Evolutionary conservation across 2,888 invertebrate species (phyloP).

Genomic region (Opisthograptis luteolata): DNA sequence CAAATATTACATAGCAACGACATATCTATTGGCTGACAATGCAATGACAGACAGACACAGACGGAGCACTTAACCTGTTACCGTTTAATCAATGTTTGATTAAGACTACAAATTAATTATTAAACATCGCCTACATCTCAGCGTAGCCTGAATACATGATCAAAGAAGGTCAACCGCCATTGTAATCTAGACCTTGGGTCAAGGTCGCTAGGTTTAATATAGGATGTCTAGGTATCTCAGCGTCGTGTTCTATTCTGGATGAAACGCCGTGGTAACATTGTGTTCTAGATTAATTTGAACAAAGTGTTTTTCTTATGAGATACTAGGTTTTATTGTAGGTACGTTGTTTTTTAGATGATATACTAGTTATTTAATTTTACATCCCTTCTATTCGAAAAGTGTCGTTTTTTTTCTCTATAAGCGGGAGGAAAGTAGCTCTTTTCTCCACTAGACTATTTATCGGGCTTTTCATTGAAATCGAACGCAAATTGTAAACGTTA

Average conservation of each 20-base stretch:
- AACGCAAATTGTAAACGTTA: too few species aligned
- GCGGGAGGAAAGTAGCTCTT: too few species aligned
- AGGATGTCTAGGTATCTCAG: conserved; percentile 15
- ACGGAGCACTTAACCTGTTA: conserved; percentile 13
- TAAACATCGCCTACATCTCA: conserved; percentile 17
- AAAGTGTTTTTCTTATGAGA: conserved; percentile 11
- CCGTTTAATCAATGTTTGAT: conserved; percentile 25
- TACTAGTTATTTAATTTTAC: too few species aligned
- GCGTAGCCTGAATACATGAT: conserved; percentile 19
- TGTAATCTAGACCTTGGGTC: conserved; percentile 18
- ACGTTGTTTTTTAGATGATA: too few species aligned
- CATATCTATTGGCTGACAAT: not conserved
- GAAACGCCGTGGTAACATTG: conserved; percentile 23
- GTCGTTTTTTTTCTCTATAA: too few species aligned
- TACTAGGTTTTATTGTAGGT: conserved; percentile 1
- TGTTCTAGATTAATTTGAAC: conserved; percentile 27
- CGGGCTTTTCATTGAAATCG: too few species aligned
- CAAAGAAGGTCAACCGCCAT: conserved; percentile 22
- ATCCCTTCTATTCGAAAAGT: too few species aligned
- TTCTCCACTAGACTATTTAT: too few species aligned
- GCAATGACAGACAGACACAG: conserved; percentile 4
- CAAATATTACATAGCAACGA: not conserved
- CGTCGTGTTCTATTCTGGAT: conserved; percentile 19
- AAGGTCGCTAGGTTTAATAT: conserved; percentile 4
- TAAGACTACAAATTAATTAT: conserved; percentile 22